Conservation (phyloP, 2,888 invertebrate species). For the Erebia ligea region DNA sequence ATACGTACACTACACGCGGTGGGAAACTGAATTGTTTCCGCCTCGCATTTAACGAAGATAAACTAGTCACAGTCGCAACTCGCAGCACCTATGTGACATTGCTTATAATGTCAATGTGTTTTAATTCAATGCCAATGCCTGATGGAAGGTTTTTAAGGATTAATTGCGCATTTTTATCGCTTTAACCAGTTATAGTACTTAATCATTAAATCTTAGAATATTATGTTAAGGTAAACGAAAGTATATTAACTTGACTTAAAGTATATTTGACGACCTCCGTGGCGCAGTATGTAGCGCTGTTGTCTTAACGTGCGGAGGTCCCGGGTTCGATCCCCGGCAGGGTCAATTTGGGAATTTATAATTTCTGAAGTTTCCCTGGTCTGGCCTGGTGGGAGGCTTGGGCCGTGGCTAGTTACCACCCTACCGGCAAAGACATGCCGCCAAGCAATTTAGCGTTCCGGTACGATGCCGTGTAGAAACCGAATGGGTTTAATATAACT, state of each 20-base stretch:
- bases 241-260: not conserved
- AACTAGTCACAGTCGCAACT: conserved; percentile 8
- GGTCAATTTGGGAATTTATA: too few species aligned
- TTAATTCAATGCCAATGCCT: conserved; percentile 34
- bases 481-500: too few species aligned
- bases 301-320: too few species aligned
- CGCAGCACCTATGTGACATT: conserved; percentile 30
- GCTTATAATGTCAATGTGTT: conserved; percentile 31
- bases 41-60: conserved; percentile 24
- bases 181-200: not conserved
- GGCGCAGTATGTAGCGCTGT: too few species aligned
- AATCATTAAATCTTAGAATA: not conserved
- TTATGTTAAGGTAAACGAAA: not conserved
- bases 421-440: too few species aligned
- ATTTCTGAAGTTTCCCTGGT: too few species aligned
- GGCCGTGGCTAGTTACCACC: too few species aligned
- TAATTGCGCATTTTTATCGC: conserved; percentile 17
- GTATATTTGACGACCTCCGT: too few species aligned
- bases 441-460: too few species aligned
- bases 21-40: conserved; percentile 29
- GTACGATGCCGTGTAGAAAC: too few species aligned
- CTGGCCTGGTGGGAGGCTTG: too few species aligned
- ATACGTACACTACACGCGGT: conserved; percentile 9
- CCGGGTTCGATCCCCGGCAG: too few species aligned
- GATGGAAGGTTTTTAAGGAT: conserved; percentile 19